Base-by-base conservation (phyloP, 2,797 vertebrate species). In the Phyllotis vaccarum region DNA sequence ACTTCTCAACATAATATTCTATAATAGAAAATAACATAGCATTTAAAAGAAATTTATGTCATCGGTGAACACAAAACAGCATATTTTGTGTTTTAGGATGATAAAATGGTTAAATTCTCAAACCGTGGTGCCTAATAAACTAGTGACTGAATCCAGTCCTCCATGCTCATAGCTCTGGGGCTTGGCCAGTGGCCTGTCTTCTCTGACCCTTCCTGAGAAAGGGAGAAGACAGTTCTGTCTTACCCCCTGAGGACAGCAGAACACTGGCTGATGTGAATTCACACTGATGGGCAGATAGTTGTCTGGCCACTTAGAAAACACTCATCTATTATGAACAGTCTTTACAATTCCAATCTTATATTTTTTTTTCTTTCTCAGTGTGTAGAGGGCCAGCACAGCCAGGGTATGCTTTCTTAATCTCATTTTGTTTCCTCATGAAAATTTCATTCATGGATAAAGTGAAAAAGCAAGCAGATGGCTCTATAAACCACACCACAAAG, bases 351-450 rank as follows among this genome's bases (percentile, higher is more conserved):
- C 29, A 68, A 72, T 17, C 16, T 34, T n/a, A 87, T 5, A 34
- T 52, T 64, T 46, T 62, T 0, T 22, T 58, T 88, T 62, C 58
- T 72, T 83, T 89, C 22, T 91, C 87, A 91, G 43, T 43, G 58
- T 19, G 88, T 68, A 78, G 31, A 78, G 91, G 75, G 70, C 62
- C 14, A 74, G 29, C n/a, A 68, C 9, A 60, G 74, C 70, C 78
- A 49, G 0, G n/a, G 68, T 60, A 40, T 85, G 27, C 64, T 89
- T 74, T 80, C 85, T 68, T 94, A 62, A 68, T 87, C 60, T 86
- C 75, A 16, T 91, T 60, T 62, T 56, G 13, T 92, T 88, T 92
- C 40, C 64, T 94, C 80, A 87, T 93, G 94, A 97, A 95, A 93
- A 96, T 86, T 95, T 86, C 49, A 95, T 83, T 87, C 58, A 40